phyloP scores from a whole-genome alignment of 2,888 invertebrate species.

The Tineola bisselliella region DNA sequence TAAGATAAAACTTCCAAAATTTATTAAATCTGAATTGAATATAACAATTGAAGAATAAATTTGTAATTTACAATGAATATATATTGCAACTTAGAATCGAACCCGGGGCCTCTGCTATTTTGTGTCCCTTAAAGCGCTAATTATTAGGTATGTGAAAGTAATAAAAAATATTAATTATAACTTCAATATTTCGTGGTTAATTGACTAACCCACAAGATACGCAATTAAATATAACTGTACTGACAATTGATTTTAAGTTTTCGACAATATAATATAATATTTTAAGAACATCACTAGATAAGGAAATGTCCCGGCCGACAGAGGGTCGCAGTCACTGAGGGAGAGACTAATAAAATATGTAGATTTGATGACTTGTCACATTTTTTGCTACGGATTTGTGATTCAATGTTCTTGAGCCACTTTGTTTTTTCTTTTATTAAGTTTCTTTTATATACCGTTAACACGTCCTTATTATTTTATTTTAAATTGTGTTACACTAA shows the following conservation, averaged over 20 bases:
- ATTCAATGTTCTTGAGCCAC: constrained; percentile 58
- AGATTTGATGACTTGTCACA: constrained; percentile 69
- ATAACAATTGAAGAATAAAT: no score
- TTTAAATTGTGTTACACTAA: neutral
- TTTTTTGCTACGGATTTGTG: constrained; percentile 65
- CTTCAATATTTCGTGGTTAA: no score
- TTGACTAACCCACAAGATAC: no score
- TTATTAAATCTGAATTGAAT: no score
- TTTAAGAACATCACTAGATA: constrained; percentile 33
- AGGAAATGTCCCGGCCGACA: constrained; percentile 21
- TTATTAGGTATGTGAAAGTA: no score
- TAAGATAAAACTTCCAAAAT: no score
- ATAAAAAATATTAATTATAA: no score
- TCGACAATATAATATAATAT: neutral
- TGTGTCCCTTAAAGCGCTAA: no score
- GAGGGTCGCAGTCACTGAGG: constrained; percentile 56
- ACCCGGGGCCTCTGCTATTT: no score
- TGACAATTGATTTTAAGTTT: neutral
- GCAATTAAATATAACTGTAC: no score
- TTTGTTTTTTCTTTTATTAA: constrained; percentile 20
- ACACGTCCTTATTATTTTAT: neutral
- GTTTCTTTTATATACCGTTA: neutral
- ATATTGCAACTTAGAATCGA: no score
- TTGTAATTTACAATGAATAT: no score
- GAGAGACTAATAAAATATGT: constrained; percentile 66